phyloP scores from a whole-genome alignment of 2,113 vertebrate genomes.

The Albula glossodonta region DNA sequence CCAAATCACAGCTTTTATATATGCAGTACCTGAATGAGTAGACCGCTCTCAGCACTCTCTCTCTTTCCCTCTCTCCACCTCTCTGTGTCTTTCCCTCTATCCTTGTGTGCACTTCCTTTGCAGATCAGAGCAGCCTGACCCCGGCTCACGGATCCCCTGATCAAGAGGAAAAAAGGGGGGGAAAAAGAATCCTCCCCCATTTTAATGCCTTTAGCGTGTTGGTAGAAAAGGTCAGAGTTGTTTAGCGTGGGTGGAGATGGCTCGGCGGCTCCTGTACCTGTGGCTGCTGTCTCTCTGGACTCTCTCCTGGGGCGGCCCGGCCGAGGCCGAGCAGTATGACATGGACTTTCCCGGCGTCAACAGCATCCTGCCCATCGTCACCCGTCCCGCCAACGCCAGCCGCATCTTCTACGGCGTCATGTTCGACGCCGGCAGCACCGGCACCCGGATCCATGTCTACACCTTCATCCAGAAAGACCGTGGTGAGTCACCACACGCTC shows the following conservation, averaged over 20 bases:
- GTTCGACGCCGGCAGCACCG: slow-evolving; percentile 97
- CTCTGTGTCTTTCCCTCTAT: background rate
- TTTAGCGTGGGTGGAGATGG: slow-evolving; percentile 53
- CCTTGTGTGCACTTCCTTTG: background rate
- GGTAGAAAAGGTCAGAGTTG: background rate
- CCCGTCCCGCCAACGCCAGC: slow-evolving; percentile 77
- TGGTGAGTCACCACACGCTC: slow-evolving; percentile 61
- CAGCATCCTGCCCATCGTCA: slow-evolving; percentile 70
- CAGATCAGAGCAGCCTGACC: background rate
- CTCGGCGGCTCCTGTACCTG: slow-evolving; percentile 37
- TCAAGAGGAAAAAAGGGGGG: background rate
- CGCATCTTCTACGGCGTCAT: slow-evolving; percentile 88
- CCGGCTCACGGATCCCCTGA: background rate
- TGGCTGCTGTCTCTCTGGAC: slow-evolving; percentile 51
- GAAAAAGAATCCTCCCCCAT: background rate
- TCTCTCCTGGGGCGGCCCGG: slow-evolving; percentile 38
- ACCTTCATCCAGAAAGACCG: slow-evolving; percentile 81
- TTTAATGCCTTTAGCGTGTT: background rate
- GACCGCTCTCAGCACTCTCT: background rate
- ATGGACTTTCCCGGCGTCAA: slow-evolving; percentile 59
- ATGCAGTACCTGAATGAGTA: background rate
- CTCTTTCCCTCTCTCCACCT: background rate
- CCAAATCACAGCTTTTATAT: background rate
- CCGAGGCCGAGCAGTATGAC: slow-evolving; percentile 46
- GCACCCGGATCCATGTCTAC: slow-evolving; percentile 93